phyloP scores from a whole-genome alignment of 2,888 invertebrate species.

The Rugalucina vietnamica region DNA sequence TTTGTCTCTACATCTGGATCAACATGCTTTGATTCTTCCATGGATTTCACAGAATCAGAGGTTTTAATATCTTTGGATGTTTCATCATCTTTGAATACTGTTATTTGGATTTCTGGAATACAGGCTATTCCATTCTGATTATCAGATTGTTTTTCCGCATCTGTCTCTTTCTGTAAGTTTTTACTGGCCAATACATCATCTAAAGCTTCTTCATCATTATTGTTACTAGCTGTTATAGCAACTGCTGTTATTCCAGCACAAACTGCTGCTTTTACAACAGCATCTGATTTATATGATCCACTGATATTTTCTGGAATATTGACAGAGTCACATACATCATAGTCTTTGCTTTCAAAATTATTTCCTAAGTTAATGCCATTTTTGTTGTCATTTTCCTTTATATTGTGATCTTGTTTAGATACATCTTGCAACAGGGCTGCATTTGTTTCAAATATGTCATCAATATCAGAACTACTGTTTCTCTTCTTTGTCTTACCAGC shows the following conservation, averaged over 20 bases:
- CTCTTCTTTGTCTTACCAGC: neutral
- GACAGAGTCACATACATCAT: neutral
- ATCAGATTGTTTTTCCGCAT: neutral
- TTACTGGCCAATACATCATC: neutral
- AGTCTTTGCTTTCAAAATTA: neutral
- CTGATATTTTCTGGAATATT: neutral
- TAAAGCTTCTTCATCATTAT: neutral
- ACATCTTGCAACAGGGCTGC: neutral
- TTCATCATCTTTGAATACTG: neutral
- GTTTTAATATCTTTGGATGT: neutral
- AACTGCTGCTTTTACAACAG: constrained; percentile 52
- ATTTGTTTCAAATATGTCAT: neutral
- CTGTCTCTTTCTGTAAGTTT: neutral
- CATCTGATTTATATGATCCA: constrained; percentile 2
- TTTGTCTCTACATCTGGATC: constrained; percentile 2
- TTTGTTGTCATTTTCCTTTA: no score
- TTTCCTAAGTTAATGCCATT: neutral
- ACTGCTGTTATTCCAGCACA: constrained; percentile 58
- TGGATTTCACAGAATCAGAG: no score
- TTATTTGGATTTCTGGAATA: constrained; percentile 13
- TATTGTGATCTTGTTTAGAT: neutral
- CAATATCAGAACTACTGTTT: neutral
- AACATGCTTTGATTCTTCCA: neutral
- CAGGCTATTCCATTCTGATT: neutral
- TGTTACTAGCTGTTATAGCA: constrained; percentile 50